Conservation (phyloP, 1,140 invertebrate genomes). For the Zophobas morio region DNA sequence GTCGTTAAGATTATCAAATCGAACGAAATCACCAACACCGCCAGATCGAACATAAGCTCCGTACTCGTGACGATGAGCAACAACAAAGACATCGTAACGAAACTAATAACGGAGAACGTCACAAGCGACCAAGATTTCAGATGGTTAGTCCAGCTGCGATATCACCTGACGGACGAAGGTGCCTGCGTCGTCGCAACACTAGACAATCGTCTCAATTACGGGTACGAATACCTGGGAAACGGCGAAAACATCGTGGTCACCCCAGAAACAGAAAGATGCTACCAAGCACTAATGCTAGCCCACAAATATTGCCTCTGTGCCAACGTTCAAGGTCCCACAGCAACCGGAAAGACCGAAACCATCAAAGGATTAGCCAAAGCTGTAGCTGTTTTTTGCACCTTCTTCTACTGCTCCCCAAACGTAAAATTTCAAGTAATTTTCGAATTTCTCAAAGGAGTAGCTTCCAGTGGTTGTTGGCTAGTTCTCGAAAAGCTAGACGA, state of each 20-base stretch:
- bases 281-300: constrained; percentile 87
- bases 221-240: constrained; percentile 93
- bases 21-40: constrained; percentile 70
- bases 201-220: constrained; percentile 86
- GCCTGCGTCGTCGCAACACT: constrained; percentile 85
- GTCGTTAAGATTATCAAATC: constrained; percentile 74
- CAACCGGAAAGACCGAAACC: constrained; percentile 92
- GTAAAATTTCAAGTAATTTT: constrained; percentile 92
- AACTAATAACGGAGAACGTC: constrained; percentile 79
- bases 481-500: constrained; percentile 80
- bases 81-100: constrained; percentile 85
- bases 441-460: constrained; percentile 90
- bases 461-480: constrained; percentile 90
- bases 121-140: constrained; percentile 82
- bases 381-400: constrained; percentile 90
- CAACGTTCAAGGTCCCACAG: constrained; percentile 84
- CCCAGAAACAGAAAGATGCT: constrained; percentile 85
- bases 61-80: constrained; percentile 91
- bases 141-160: constrained; percentile 91
- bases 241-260: constrained; percentile 82
- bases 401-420: constrained; percentile 93
- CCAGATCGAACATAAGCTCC: constrained; percentile 83
- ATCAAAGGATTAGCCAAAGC: constrained; percentile 87
- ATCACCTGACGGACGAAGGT: constrained; percentile 89
- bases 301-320: constrained; percentile 84